A percentile compares a stretch with the other conserved stretches of the same genome.
Evolutionary conservation across 2,113 vertebrate species (phyloP).

Genomic region (Periophthalmus modestus): DNA sequence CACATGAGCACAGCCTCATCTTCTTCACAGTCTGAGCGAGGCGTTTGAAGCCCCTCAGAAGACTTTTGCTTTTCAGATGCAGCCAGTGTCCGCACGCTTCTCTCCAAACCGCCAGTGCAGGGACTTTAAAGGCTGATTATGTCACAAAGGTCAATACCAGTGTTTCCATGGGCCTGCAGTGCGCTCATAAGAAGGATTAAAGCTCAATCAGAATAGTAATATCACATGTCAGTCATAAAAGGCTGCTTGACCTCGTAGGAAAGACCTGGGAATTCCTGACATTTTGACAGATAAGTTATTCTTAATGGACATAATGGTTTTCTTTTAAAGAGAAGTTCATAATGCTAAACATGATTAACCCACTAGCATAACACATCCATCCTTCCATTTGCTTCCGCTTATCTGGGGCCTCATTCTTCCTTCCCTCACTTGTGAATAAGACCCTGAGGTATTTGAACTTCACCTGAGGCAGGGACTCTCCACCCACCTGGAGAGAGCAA

Average conservation of each 20-base stretch:
- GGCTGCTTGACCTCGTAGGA: neutral
- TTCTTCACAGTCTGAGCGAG: conserved; percentile 5
- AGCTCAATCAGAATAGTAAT: conserved; percentile 5
- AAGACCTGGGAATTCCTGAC: neutral
- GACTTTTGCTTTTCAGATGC: conserved; percentile 16
- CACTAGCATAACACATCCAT: neutral
- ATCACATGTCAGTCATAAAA: neutral
- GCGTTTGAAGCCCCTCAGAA: conserved; percentile 28
- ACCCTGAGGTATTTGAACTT: too few species aligned
- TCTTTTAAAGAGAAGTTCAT: neutral
- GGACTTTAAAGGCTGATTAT: conserved; percentile 24
- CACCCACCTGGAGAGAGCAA: too few species aligned
- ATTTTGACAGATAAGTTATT: neutral
- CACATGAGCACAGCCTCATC: too few species aligned
- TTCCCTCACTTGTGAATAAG: too few species aligned
- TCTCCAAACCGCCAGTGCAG: conserved; percentile 15
- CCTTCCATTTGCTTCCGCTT: too few species aligned
- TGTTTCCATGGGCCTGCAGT: neutral
- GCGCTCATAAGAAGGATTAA: conserved; percentile 6
- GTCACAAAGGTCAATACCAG: conserved; percentile 21
- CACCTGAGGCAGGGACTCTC: too few species aligned
- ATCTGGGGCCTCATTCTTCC: too few species aligned
- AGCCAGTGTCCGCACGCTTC: conserved; percentile 4
- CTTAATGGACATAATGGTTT: neutral
- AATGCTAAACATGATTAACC: neutral